These are phyloP conservation scores for Varanus komodoensis DNA, from an alignment of 2,113 vertebrate genomes.

Conservation along the genomic window DNA sequence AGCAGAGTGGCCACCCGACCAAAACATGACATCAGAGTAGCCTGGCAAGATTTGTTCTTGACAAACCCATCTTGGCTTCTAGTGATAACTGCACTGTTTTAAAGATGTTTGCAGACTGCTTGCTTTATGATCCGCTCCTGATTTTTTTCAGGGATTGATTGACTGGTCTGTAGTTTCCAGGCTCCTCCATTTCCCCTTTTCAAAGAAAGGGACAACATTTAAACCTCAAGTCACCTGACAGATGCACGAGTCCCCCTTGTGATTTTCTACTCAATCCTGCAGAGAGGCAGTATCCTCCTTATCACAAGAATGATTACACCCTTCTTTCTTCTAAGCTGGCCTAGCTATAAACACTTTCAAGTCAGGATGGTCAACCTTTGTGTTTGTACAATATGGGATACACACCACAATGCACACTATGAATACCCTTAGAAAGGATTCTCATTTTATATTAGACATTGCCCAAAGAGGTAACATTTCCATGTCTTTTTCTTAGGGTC, in stretches of 20 bases:
- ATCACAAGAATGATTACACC: background rate
- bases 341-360: background rate
- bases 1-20: too few species aligned
- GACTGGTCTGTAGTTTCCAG: too few species aligned
- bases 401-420: background rate
- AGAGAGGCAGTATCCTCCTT: background rate
- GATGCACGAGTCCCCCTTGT: background rate
- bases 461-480: background rate
- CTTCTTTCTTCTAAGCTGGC: background rate
- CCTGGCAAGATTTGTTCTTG: too few species aligned
- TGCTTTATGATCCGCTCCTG: too few species aligned
- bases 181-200: too few species aligned
- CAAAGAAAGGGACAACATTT: background rate
- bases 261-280: background rate
- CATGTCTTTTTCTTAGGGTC: background rate
- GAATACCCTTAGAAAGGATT: background rate
- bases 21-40: too few species aligned
- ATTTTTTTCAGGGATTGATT: too few species aligned
- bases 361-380: background rate
- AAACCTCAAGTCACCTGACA: background rate
- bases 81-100: too few species aligned
- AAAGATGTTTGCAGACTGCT: too few species aligned
- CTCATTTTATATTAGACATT: background rate
- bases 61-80: too few species aligned
- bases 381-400: too few species aligned